Percentiles rank a stretch among this genome's conserved stretches.
phyloP scores from a whole-genome alignment of 2,888 invertebrate species.

The Trachelus tabidus region DNA sequence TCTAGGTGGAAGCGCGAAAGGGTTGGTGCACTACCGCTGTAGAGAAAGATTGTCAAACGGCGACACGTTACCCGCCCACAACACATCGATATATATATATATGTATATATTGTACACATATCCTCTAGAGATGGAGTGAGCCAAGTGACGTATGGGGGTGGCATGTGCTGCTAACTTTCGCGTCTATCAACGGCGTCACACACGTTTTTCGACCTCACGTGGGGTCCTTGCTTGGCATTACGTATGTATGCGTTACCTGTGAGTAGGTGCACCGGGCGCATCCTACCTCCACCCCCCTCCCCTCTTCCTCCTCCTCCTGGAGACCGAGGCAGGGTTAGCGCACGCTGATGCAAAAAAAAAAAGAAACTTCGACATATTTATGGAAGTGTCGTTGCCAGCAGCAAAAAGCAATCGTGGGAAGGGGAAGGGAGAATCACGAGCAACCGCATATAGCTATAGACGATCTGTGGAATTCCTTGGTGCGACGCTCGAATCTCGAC shows the following conservation, averaged over 20 bases:
- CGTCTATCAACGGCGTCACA: slow-evolving; percentile 40
- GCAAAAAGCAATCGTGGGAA: neutral
- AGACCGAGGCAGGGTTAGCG: neutral
- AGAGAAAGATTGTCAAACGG: neutral
- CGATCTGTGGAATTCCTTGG: neutral
- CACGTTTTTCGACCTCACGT: neutral
- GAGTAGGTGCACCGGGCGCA: neutral
- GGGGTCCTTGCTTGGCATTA: slow-evolving; percentile 8
- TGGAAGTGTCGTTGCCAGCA: neutral
- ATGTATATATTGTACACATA: no score
- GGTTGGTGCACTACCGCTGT: no score
- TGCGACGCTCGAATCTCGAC: neutral
- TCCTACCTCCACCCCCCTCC: neutral
- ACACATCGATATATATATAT: neutral
- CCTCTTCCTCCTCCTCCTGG: neutral
- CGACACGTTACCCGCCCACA: neutral
- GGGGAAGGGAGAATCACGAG: no score
- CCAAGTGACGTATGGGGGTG: slow-evolving; percentile 42
- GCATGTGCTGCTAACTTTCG: slow-evolving; percentile 31
- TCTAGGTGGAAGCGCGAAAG: no score
- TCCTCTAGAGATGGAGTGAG: neutral
- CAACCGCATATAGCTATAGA: neutral
- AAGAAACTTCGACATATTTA: neutral
- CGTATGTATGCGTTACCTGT: neutral
- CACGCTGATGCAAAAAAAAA: no score